phyloP scores from a whole-genome alignment of 2,797 vertebrate genomes.

The Phrynocephalus forsythii region DNA sequence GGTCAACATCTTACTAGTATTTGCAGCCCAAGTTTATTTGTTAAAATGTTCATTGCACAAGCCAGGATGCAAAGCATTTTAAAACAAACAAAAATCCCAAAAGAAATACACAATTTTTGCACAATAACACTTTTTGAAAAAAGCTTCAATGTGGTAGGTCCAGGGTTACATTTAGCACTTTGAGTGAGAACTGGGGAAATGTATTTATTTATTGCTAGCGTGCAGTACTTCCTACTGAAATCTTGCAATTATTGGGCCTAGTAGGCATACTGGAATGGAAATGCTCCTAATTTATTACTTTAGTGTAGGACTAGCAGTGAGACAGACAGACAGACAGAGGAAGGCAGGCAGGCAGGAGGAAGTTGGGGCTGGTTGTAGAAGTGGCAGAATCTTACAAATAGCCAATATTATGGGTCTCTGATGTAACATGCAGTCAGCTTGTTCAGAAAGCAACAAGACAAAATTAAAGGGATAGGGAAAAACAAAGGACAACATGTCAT shows the following conservation, averaged over 20 bases:
- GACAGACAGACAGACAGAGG: no score
- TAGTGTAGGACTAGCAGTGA: not conserved
- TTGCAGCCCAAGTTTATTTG: not conserved
- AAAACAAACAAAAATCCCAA: not conserved
- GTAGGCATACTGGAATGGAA: not conserved
- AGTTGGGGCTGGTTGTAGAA: no score
- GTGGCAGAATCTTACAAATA: slow-evolving; percentile 2
- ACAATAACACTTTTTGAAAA: not conserved
- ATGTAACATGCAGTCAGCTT: not conserved
- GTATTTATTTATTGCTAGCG: no score
- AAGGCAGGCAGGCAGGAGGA: no score
- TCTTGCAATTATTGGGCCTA: not conserved
- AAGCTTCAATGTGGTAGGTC: not conserved
- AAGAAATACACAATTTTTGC: not conserved
- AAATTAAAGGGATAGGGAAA: no score
- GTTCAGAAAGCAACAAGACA: not conserved
- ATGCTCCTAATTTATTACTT: not conserved
- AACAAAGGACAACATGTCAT: no score
- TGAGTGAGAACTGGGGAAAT: not conserved
- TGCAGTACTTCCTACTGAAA: not conserved
- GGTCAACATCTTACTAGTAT: not conserved
- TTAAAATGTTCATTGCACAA: not conserved
- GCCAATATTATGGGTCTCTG: not conserved
- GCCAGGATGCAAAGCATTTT: slow-evolving; percentile 1
- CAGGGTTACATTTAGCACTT: not conserved